Evolutionary conservation across 2,888 invertebrate genomes (phyloP), one percentile per base, ranked within the genome.

Genomic region (Stenurella melanura): DNA sequence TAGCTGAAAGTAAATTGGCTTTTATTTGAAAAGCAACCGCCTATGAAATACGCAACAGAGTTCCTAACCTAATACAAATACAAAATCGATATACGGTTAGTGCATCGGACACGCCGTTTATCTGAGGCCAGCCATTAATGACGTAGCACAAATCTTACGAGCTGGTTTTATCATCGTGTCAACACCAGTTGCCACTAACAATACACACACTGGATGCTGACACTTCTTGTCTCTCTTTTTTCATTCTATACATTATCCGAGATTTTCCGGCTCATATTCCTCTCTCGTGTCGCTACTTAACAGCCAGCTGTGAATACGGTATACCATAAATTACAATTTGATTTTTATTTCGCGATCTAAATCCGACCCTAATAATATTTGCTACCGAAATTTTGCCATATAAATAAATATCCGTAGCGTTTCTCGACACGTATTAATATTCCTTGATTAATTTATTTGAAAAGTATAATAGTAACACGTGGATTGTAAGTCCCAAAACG

Each of bases 131-230:
- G 85, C 86, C 87, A 86, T 87, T 87, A 87, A 87, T 87, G 87
- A 87, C 85, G 86, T 85, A 81, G 85, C 86, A 86, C 87, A 87
- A 88, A 87, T 88, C 88, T 87, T 82, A 85, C 85, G 83, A 83
- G 84, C 81, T 81, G 86, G 86, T 87, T 88, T 88, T 88, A 88
- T 88, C 88, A 87, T 86, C 83, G 85, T 88, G 88, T 88, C 88
- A 88, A 87, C 88, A 87, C 87, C 88, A 88, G 88, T 88, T 88
- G 88, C 87, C 86, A 82, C 82, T 83, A 84, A 86, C 86, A 87
- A 87, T 87, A 85, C 86, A 84, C 85, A 82, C 83, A 82, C 82
- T 82, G 83, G 80, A 78, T 78, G 78, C 81, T 83, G 80, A 83
- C 82, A 83, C 74, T 73, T 69, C 80, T 81, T 80, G 60, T 68